phyloP scores from a whole-genome alignment of 2,113 vertebrate genomes.

The Aptenodytes forsteri region DNA sequence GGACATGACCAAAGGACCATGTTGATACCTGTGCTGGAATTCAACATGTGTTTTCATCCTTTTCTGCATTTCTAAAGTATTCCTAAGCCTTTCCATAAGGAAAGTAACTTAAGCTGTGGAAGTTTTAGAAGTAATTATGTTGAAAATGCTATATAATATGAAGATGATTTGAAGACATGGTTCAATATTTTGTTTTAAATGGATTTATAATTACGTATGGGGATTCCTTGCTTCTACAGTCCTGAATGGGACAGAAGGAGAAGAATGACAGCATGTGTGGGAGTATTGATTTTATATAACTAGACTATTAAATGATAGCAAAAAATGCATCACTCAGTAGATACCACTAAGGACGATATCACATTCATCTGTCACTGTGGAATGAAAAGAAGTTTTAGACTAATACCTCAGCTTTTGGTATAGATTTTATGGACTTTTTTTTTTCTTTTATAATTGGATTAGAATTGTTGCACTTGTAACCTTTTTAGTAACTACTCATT shows the following conservation, averaged over 20 bases:
- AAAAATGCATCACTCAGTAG: constrained; percentile 1
- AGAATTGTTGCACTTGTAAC: constrained; percentile 23
- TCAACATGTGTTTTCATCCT: not conserved
- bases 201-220: constrained; percentile 9
- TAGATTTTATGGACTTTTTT: constrained; percentile 18
- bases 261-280: constrained; percentile 29
- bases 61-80: not conserved
- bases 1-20: not conserved
- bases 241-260: not conserved
- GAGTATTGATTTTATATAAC: constrained; percentile 59
- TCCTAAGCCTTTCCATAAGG: not conserved
- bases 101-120: not conserved
- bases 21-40: not conserved
- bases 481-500: constrained; percentile 34
- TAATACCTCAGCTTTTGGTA: constrained; percentile 9
- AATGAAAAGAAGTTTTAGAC: constrained; percentile 22
- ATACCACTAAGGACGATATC: not conserved
- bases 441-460: constrained; percentile 37
- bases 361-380: not conserved
- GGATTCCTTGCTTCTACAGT: constrained; percentile 15
- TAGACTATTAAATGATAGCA: constrained; percentile 45
- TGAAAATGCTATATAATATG: not conserved
- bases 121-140: not conserved
- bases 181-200: constrained; percentile 54
- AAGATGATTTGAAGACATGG: not conserved